Evolutionary conservation across 2,797 vertebrate species (phyloP).

Genomic region (Huso huso): DNA sequence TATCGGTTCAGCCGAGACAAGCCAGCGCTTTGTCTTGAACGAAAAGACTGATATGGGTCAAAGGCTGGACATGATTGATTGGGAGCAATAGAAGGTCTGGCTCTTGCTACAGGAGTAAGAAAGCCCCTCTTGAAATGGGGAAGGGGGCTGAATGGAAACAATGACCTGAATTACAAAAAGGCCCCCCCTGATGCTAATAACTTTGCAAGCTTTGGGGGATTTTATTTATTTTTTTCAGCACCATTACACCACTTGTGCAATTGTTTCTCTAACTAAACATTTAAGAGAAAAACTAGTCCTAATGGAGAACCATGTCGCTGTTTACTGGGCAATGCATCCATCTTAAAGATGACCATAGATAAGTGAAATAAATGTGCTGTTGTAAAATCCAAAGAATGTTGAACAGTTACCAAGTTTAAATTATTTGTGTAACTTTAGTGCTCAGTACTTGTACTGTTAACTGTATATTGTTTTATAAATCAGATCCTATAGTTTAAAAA

Average conservation of each 20-base stretch:
- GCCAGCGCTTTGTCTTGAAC: constrained; percentile 14
- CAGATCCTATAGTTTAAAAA: no score
- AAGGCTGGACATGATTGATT: constrained; percentile 19
- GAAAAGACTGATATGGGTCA: constrained; percentile 10
- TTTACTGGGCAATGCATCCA: no score
- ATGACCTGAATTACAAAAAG: constrained; percentile 23
- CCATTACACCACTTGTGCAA: constrained; percentile 1
- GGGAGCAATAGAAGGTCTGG: constrained; percentile 20
- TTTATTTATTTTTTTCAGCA: neutral
- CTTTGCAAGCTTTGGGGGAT: constrained; percentile 10
- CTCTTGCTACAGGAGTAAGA: constrained; percentile 12
- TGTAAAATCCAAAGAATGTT: no score
- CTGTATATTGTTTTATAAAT: no score
- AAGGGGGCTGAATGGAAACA: constrained; percentile 19
- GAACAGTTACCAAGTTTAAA: no score
- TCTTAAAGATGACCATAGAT: no score
- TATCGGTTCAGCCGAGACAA: neutral
- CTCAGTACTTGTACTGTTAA: no score
- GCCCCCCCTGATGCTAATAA: constrained; percentile 11
- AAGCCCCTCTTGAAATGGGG: constrained; percentile 14
- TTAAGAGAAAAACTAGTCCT: no score
- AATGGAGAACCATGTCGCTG: no score
- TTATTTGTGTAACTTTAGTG: no score
- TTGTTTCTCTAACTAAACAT: no score
- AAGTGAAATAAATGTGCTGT: no score